These are phyloP conservation scores for Laspeyria flexula DNA, from an alignment of 2,888 invertebrate species.

Conservation along the genomic window DNA sequence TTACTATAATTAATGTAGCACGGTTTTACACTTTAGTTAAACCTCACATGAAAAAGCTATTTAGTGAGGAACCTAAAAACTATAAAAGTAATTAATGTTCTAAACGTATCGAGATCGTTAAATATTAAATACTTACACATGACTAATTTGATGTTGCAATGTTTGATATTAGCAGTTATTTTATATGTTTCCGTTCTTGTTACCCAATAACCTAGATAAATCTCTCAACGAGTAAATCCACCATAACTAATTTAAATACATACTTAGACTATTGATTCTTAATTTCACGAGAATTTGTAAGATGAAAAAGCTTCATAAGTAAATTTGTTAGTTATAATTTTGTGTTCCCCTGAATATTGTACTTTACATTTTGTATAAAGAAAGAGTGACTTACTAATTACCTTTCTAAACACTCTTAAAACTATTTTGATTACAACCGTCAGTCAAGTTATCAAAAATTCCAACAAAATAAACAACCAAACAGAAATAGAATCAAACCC, in stretches of 20 bases:
- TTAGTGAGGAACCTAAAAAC: not conserved
- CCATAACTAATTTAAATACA: not conserved
- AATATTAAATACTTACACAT: not conserved
- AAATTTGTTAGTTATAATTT: too few relatives aligned
- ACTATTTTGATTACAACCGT: too few relatives aligned
- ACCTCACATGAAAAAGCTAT: not conserved
- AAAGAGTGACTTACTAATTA: too few relatives aligned
- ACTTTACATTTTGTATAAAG: too few relatives aligned
- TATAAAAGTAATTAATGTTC: not conserved
- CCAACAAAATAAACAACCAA: constrained; percentile 33
- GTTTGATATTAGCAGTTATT: not conserved
- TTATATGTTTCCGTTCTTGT: not conserved
- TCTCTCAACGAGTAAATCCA: not conserved
- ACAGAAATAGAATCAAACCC: constrained; percentile 61
- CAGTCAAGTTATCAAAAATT: too few relatives aligned
- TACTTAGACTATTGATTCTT: too few relatives aligned
- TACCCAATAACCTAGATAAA: not conserved
- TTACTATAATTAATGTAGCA: constrained; percentile 21
- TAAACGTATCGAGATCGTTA: not conserved
- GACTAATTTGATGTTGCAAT: not conserved
- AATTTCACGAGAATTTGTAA: too few relatives aligned
- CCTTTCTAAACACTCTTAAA: too few relatives aligned
- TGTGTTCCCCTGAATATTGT: too few relatives aligned
- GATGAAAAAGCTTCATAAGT: too few relatives aligned
- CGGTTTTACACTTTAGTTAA: constrained; percentile 12